Conservation (phyloP, 2,797 vertebrate species). For the Parauchenoglanis punctatus region DNA sequence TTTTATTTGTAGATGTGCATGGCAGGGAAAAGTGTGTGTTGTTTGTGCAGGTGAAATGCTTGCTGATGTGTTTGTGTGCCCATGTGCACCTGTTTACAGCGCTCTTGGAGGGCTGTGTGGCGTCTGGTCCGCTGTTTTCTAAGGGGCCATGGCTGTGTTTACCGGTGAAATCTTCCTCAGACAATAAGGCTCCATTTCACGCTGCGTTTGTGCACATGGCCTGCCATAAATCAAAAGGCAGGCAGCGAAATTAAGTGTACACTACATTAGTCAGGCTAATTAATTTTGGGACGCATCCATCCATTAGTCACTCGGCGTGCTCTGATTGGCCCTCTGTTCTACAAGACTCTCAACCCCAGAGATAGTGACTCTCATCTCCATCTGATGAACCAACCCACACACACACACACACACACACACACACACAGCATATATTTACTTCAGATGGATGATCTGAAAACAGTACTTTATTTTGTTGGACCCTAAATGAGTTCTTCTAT, state of each 20-base stretch:
- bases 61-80: constrained; percentile 11
- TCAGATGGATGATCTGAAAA: neutral
- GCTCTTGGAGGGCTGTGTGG: constrained; percentile 23
- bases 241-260: constrained; percentile 82
- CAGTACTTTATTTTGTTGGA: constrained; percentile 7
- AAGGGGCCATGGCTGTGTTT: constrained; percentile 37
- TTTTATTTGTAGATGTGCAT: neutral
- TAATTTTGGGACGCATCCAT: constrained; percentile 77
- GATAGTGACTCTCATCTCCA: constrained; percentile 66
- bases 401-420: constrained; percentile 32
- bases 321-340: constrained; percentile 79
- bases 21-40: constrained; percentile 13
- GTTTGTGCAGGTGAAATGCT: constrained; percentile 20
- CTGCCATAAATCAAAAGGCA: constrained; percentile 81
- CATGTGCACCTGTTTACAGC: constrained; percentile 41
- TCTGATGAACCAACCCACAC: constrained; percentile 54
- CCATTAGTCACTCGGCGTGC: constrained; percentile 78
- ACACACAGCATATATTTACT: constrained; percentile 14
- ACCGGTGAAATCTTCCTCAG: constrained; percentile 46
- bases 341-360: constrained; percentile 74
- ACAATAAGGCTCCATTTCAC: constrained; percentile 56
- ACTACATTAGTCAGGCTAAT: constrained; percentile 88
- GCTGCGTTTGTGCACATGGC: constrained; percentile 70
- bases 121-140: constrained; percentile 32
- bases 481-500: neutral